These are phyloP conservation scores for Cyanoliseus patagonus DNA, from an alignment of 2,113 vertebrate genomes.

Conservation along the genomic window DNA sequence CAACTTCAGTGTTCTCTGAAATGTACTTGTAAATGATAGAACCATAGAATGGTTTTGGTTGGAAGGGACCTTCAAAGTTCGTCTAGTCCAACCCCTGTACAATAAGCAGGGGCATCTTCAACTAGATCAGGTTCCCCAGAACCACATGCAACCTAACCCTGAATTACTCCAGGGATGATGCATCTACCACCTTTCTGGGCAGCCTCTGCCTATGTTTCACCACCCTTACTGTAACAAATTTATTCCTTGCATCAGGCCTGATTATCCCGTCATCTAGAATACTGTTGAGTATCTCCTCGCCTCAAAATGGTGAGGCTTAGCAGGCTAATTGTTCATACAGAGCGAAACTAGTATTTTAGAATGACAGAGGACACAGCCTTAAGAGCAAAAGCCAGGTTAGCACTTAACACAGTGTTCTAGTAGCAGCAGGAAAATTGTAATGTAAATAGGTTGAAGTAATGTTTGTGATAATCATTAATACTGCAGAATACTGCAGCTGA, in stretches of 20 bases:
- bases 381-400: background rate
- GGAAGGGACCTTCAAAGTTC: background rate
- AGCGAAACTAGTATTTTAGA: background rate
- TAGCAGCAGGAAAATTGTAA: background rate
- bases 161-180: background rate
- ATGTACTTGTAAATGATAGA: background rate
- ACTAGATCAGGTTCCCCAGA: background rate
- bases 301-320: rapidly evolving
- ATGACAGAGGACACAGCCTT: background rate
- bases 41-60: background rate
- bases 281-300: background rate
- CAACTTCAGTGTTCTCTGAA: background rate
- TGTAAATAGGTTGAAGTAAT: background rate
- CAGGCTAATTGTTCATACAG: background rate
- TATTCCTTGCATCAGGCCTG: background rate
- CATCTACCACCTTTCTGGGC: background rate
- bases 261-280: background rate
- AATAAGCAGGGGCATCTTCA: background rate
- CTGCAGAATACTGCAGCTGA: background rate
- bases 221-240: background rate
- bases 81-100: background rate
- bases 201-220: background rate
- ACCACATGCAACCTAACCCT: background rate
- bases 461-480: background rate
- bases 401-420: background rate